Evolutionary conservation across 2,888 invertebrate species (phyloP).

Genomic region (Drosophila flavopinicola): DNA sequence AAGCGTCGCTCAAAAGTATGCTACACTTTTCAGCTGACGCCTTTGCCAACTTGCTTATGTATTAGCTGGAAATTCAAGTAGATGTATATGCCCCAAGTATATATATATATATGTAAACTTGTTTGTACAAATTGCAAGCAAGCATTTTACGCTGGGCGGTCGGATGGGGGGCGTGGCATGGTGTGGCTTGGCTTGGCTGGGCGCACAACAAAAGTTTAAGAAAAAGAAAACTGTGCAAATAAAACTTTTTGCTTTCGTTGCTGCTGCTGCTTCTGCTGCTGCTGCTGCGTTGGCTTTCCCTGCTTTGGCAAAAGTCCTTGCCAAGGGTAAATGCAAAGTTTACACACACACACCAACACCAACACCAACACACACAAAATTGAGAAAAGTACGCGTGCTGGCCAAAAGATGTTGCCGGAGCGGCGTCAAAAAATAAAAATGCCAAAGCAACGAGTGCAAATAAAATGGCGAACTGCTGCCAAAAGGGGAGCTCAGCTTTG

Average conservation of each 20-base stretch:
- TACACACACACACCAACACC: conserved; percentile 48
- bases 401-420: conserved; percentile 72
- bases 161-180: neutral
- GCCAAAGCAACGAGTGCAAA: conserved; percentile 72
- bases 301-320: conserved; percentile 77
- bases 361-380: conserved; percentile 26
- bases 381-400: conserved; percentile 61
- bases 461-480: conserved; percentile 68
- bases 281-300: conserved; percentile 51
- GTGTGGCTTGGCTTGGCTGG: conserved; percentile 1
- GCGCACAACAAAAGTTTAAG: conserved; percentile 71
- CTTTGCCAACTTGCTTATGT: conserved; percentile 68
- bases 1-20: conserved; percentile 71
- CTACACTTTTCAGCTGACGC: conserved; percentile 70
- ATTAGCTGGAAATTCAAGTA: conserved; percentile 27
- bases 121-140: conserved; percentile 76
- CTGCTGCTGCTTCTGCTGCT: conserved; percentile 21
- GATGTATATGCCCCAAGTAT: conserved; percentile 14
- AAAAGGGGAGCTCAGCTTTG: conserved; percentile 55
- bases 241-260: conserved; percentile 77
- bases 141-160: conserved; percentile 60
- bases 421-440: conserved; percentile 59
- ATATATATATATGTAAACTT: conserved; percentile 42
- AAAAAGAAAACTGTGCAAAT: conserved; percentile 78
- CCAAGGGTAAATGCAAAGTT: conserved; percentile 83